A percentile compares a stretch with the other conserved stretches of the same genome.
Evolutionary conservation across 2,113 vertebrate species (phyloP).

Genomic region (Lanius collurio): DNA sequence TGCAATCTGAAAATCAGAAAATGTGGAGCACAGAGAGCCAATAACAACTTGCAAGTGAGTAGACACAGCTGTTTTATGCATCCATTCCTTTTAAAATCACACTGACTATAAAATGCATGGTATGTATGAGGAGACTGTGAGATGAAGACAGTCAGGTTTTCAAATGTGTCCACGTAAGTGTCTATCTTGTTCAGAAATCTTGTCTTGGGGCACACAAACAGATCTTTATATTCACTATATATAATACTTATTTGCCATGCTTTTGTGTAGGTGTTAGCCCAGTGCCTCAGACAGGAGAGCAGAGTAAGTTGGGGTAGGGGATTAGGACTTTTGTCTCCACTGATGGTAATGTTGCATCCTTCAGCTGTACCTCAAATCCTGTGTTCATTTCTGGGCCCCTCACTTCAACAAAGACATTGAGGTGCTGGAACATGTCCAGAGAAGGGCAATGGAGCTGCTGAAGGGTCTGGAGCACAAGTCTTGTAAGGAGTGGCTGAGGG

Average conservation of each 20-base stretch:
- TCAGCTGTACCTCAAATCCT: background rate
- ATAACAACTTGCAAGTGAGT: constrained; percentile 93
- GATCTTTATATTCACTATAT: background rate
- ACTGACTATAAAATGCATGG: background rate
- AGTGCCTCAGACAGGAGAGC: background rate
- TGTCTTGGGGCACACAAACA: background rate
- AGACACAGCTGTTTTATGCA: constrained; percentile 9
- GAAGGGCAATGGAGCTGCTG: fast-evolving
- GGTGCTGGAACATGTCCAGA: background rate
- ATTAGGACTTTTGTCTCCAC: background rate
- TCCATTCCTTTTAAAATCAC: background rate
- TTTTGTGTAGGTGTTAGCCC: background rate
- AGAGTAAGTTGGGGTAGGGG: background rate
- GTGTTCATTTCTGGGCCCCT: background rate
- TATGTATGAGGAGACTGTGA: background rate
- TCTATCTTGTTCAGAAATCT: background rate
- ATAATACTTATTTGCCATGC: background rate
- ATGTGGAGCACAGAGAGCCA: constrained; percentile 84
- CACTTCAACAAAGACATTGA: background rate
- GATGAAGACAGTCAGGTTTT: background rate
- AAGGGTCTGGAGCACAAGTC: background rate
- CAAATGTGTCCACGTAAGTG: fast-evolving
- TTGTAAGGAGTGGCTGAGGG: background rate
- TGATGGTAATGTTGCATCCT: background rate
- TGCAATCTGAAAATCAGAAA: constrained; percentile 78